Base-by-base conservation (phyloP, 2,797 vertebrate species). In the Poecile montanus region DNA sequence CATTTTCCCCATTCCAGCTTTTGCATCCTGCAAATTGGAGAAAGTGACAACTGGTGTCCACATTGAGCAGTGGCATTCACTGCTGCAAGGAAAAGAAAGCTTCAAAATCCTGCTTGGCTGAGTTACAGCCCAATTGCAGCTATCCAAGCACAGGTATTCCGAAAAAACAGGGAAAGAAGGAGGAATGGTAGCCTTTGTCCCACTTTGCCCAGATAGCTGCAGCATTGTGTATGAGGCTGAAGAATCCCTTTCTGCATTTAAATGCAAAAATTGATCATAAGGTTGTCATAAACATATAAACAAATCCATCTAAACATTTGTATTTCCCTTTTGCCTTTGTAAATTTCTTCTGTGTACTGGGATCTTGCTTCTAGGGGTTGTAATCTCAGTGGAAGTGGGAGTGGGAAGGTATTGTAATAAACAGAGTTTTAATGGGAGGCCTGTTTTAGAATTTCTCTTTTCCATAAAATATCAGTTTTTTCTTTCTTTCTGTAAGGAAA, bases 21-120 rank as follows among this genome's bases (percentile, higher is more conserved):
- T 83, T 81, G 27, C 20, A 36, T 50, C 73, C 61, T 91, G 72
- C 47, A 74, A 47, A 93, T 34, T 25, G 34, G 45, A 77, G 38
- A 29, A 72, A 62, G 45, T 16, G 34, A 66, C 85, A 89, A 82
- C 40, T 54, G 71, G 42, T 47, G 68, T 27, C 60, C 74, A 45
- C 40, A 34, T 1, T 1, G 2, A 82, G 27, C 38, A 78, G 34
- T 4, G 6, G 48, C 56, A 50, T 66, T 75, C 73, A 42, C 40
- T 53, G 36, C 88, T 86, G 38, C 47, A 73, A 63, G 76, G 62
- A 86, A 63, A 89, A 76, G 16, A 57, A 68, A 88, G 54, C 44
- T 68, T 90, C 63, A 86, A 90, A 82, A 81, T 78, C 40, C 30
- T 0, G 0, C n/a, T 58, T 90, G 79, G 47, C 54, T 62, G 71